Conservation (phyloP, 2,888 invertebrate species). For the Dryobotodes eremita region DNA sequence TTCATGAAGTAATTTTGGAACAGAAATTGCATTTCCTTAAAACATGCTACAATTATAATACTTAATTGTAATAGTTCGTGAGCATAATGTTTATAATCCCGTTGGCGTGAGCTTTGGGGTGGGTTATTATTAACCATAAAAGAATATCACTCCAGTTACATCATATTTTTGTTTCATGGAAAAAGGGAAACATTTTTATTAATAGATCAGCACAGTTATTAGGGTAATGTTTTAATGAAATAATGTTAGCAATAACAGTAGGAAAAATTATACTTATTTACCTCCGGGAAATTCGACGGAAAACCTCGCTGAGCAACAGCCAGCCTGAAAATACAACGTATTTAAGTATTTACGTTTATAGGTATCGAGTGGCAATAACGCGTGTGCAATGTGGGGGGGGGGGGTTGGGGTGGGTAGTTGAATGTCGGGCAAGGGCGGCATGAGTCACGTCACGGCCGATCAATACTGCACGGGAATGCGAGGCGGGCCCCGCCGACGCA, state of each 20-base stretch:
- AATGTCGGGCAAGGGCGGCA: slow-evolving; percentile 91
- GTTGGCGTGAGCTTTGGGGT: slow-evolving; percentile 9
- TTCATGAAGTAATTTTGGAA: slow-evolving; percentile 52
- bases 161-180: slow-evolving; percentile 13
- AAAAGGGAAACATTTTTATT: slow-evolving; percentile 1
- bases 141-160: slow-evolving; percentile 1
- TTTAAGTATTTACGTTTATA: slow-evolving; percentile 61
- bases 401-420: slow-evolving; percentile 79
- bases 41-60: slow-evolving; percentile 27
- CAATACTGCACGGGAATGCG: slow-evolving; percentile 89
- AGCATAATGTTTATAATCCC: slow-evolving; percentile 3
- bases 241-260: neutral
- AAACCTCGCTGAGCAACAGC: slow-evolving; percentile 36
- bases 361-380: slow-evolving; percentile 73
- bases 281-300: slow-evolving; percentile 36
- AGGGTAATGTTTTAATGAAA: neutral
- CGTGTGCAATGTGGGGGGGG: slow-evolving; percentile 69
- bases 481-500: slow-evolving; percentile 69
- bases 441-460: slow-evolving; percentile 90
- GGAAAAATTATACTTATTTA: neutral
- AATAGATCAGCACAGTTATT: slow-evolving; percentile 7
- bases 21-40: slow-evolving; percentile 47
- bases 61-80: slow-evolving; percentile 12
- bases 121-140: slow-evolving; percentile 30
- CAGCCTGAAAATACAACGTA: slow-evolving; percentile 45